Evolutionary conservation across 2,113 vertebrate genomes (phyloP).

Genomic region (Anser cygnoides): DNA sequence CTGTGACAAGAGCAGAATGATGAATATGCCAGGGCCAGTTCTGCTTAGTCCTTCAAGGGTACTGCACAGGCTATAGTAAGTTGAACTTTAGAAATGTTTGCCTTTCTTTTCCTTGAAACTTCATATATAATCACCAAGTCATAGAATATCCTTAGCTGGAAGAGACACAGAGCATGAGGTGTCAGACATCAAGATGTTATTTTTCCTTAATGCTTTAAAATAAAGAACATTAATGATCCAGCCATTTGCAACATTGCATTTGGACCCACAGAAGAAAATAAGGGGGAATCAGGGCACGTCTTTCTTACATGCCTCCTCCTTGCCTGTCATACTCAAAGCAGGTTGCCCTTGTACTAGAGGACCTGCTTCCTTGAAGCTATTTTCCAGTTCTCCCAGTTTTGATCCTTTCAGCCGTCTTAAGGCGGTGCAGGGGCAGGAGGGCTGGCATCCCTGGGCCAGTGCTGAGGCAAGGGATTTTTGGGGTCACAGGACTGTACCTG

Average conservation of each 20-base stretch:
- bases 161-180: neutral
- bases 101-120: neutral
- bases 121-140: neutral
- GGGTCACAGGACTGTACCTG: accelerated
- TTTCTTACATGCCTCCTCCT: neutral
- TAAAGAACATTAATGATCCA: neutral
- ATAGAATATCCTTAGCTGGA: neutral
- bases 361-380: neutral
- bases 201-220: neutral
- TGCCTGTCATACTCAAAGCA: neutral
- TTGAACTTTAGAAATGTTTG: conserved; percentile 32
- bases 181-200: neutral
- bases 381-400: neutral
- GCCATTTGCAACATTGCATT: accelerated
- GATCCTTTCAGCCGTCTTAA: neutral
- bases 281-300: accelerated
- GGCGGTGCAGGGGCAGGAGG: neutral
- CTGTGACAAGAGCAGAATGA: conserved; percentile 36
- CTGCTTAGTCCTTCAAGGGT: conserved; percentile 7
- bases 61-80: neutral
- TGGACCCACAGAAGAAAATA: neutral
- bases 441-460: neutral
- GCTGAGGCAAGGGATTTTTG: neutral
- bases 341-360: neutral
- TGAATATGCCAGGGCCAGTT: neutral